Base-by-base conservation (phyloP, 2,797 vertebrate genomes). In the Tenualosa thibaudeaui region DNA sequence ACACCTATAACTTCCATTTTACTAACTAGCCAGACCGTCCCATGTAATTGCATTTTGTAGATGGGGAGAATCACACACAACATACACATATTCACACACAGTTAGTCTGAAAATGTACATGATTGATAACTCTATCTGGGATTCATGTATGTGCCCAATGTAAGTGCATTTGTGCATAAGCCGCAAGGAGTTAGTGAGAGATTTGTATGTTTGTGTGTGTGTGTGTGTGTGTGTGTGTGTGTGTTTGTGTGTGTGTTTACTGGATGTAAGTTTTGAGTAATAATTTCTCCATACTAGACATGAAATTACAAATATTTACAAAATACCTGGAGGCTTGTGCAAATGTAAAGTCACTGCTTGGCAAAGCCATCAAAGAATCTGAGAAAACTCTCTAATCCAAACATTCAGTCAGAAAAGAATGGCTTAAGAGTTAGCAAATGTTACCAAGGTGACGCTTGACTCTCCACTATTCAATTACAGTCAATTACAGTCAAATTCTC, bases 371-470 rank as follows among this genome's bases (percentile, higher is more conserved):
- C 2, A 0, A 26, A 24, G 24, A 24, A 24, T 26, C n/a, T 24
- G n/a, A 65, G n/a, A 65, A 65, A 58, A n/a, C 24, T 65, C 60
- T 65, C n/a, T 9, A 65, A 65, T 65, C 60, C 60, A 60, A 60
- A 60, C 9, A 60, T n/a, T n/a, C 22, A 3, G 22, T 60, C 22
- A 6, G 22, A 60, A 65, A 65, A 26, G n/a, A 65, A 65, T 24
- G 60, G 24, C 60, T 65, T 65, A 65, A 65, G 60, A 65, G n/a
- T 26, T 9, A 26, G 46, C 26, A 65, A 26, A 65, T 26, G 60
- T 65, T 65, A 22, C 60, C 60, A 3, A 9, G 60, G n/a, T n/a
- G 24, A 26, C 24, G 9, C 60, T 1, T 15, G 3, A n/a, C 60
- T 65, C 60, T 8, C 6, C n/a, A 0, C 60, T 26, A 17, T 24